Evolutionary conservation across 2,797 vertebrate genomes (phyloP), one percentile per base, ranked within the genome.

Genomic region (Sarcophilus harrisii): DNA sequence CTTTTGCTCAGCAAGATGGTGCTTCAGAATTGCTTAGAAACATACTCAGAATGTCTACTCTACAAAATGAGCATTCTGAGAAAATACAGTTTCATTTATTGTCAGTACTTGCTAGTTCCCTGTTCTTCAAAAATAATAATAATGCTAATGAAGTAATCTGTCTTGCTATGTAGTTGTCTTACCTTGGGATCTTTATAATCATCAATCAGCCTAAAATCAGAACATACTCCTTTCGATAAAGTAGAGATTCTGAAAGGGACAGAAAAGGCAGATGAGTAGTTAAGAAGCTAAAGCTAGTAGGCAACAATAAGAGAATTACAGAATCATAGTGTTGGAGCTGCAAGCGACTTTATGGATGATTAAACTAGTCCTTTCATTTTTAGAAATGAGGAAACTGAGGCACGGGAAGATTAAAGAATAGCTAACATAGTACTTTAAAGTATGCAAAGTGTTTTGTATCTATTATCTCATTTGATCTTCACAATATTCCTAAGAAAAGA

Each of bases 1-100:
- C 81, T 93, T 92, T 95, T 38, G 38, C 10, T 49, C 21, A 29
- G 4, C 30, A 92, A 96, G 59, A 87, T 18, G 38, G 73, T 93
- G 52, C 11, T 30, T 66, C 55, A 12, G 93, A 62, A 54, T 30
- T 62, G 27, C 45, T 93, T 92, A 87, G 57, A 58, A 95, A 94
- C 62, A 29, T 57, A 54, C 0, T 57, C 21, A 8, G 5, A 58
- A 92, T 1, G 28, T 5, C 52, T 2, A 1, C 49, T 90, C 92
- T 92, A 32, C 81, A 62, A 90, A 59, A 21, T 28, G 24, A 87
- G 66, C 6, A 30, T 58, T 93, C 95, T 62, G 92, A 13, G 90
- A 90, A 59, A 5, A 21, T 89, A 87, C 2, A 13, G 81, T 59
- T 91, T 29, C 92, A 91, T 57, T 94, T 90, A 81, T 32, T 10